Conservation (phyloP, 2,113 vertebrate genomes). For the Catagonus wagneri region DNA sequence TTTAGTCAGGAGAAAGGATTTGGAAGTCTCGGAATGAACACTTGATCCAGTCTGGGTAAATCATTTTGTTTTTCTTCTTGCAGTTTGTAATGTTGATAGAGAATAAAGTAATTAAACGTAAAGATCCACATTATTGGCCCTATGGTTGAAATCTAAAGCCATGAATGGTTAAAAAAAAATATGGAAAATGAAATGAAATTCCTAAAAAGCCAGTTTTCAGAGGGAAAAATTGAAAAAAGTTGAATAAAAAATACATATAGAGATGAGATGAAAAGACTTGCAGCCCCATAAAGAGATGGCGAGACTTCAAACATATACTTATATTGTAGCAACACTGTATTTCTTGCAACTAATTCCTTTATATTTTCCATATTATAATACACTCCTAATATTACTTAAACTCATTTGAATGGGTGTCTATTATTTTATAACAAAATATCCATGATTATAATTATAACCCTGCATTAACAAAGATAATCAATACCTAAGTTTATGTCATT, state of each 20-base stretch:
- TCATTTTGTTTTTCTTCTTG: neutral
- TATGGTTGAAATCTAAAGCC: neutral
- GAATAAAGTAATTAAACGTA: neutral
- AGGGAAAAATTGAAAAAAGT: neutral
- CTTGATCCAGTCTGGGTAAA: neutral
- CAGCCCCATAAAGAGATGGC: neutral
- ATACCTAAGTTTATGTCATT: neutral
- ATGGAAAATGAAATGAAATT: slow-evolving; percentile 22
- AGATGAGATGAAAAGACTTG: neutral
- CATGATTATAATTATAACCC: neutral
- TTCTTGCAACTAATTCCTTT: neutral
- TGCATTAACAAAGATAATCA: neutral
- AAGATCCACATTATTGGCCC: neutral
- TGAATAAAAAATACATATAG: neutral
- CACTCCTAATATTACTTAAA: neutral
- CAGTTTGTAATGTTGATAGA: neutral
- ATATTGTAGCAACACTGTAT: neutral
- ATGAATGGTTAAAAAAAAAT: neutral
- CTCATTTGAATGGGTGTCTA: neutral
- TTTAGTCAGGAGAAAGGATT: neutral
- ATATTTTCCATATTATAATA: neutral
- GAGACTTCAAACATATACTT: neutral
- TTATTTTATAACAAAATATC: neutral
- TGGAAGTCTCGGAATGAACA: neutral
- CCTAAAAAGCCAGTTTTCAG: neutral